Evolutionary conservation across 2,797 vertebrate species (phyloP), one percentile per base, ranked within the genome.

Genomic region (Spondyliosoma cantharus): DNA sequence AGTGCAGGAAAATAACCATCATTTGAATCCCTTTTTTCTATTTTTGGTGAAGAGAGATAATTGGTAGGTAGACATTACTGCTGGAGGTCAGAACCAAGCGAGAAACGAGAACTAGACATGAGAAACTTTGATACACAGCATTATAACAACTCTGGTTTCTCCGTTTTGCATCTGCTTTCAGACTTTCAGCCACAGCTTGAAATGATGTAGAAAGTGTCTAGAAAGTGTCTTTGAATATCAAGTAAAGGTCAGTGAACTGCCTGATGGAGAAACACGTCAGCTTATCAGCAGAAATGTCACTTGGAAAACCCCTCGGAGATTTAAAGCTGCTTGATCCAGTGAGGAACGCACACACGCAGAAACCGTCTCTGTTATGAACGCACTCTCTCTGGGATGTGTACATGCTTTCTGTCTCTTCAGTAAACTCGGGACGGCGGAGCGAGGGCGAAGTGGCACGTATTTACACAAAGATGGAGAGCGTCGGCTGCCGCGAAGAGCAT

Each of bases 361-460:
- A 65, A 56, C 66, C 11, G 6, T 29, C 56, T 19, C 24, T 19
- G 2, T 42, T 57, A 57, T 20, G 32, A 75, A 75, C 4, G 60
- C 54, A 29, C 29, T 32, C 29, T 29, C 29, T 7, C 20, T 0
- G 13, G 9, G 56, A 59, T n/a, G 56, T 20, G 52, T 29, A 9
- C 78, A 66, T 60, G 73, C 73, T 74, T 81, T 56, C 64, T 71
- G 62, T 76, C 86, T 62, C 12, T 57, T 45, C 56, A 20, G 63
- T 63, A 73, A 74, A 74, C 74, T 74, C 1, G 1, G 17, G 75
- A 63, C 54, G 49, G 65, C 71, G 12, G 74, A 82, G 81, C 4
- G 15, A 64, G 71, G 75, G 58, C 49, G 37, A 83, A 84, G 78
- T 76, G 87, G 72, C 81, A 77, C 45, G 22, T 75, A 76, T 88